Evolutionary conservation across 37 sponge, comb jelly and placozoan genomes (phyloP).

Genomic region (Oopsacas minuta): DNA sequence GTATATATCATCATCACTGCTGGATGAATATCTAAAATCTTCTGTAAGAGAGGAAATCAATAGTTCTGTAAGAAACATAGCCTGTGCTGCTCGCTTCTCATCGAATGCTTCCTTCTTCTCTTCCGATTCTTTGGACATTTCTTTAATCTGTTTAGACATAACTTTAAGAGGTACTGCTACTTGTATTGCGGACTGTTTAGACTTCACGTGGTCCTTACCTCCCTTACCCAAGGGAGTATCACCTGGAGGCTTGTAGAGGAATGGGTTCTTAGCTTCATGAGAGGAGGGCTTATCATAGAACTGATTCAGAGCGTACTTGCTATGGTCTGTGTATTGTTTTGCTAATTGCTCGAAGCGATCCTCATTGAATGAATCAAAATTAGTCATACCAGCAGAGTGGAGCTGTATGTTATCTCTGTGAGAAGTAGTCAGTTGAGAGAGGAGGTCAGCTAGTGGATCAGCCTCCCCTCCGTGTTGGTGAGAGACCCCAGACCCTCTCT

Average conservation of each 20-base stretch:
- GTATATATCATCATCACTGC: background rate
- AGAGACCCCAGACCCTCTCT: background rate
- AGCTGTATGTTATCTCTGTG: background rate
- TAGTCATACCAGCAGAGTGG: background rate
- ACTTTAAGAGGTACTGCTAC: background rate
- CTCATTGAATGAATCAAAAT: background rate
- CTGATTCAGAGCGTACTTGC: slow-evolving; percentile 15
- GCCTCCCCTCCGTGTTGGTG: background rate
- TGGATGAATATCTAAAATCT: background rate
- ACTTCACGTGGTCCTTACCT: background rate
- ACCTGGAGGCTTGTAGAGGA: background rate
- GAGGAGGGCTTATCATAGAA: background rate
- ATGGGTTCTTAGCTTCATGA: background rate
- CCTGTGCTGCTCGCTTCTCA: background rate
- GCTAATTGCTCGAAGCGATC: background rate
- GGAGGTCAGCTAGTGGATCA: slow-evolving; percentile 1
- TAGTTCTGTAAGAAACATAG: background rate
- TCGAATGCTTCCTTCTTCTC: background rate
- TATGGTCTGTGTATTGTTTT: background rate
- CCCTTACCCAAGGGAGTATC: background rate
- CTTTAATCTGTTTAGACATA: background rate
- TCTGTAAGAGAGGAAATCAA: background rate
- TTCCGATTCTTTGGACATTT: background rate
- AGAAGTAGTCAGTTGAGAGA: background rate
- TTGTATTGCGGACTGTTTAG: background rate